phyloP scores from a whole-genome alignment of 2,888 invertebrate genomes.

The Priocnemis perturbator region DNA sequence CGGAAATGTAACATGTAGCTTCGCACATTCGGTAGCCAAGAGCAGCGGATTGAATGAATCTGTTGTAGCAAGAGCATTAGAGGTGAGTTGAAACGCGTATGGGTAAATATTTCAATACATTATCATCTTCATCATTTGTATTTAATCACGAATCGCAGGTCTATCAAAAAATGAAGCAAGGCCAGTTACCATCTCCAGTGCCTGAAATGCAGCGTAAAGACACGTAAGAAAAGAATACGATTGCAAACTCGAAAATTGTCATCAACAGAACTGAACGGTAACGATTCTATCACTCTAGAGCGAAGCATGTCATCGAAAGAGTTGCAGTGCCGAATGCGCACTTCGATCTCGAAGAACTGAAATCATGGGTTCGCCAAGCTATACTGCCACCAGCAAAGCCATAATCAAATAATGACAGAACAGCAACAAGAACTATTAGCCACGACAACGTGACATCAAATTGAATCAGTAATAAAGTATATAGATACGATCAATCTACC shows the following conservation, averaged over 20 bases:
- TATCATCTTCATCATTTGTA: background rate
- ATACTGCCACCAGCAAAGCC: slow-evolving; percentile 5
- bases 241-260: background rate
- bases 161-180: slow-evolving; percentile 48
- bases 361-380: slow-evolving; percentile 39
- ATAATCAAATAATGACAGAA: background rate
- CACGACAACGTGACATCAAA: too few species aligned
- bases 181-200: slow-evolving; percentile 39
- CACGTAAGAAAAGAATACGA: slow-evolving; percentile 32
- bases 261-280: background rate
- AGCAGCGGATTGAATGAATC: slow-evolving; percentile 78
- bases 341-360: slow-evolving; percentile 47
- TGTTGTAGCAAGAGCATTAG: slow-evolving; percentile 77
- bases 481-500: too few species aligned
- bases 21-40: slow-evolving; percentile 81
- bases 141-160: slow-evolving; percentile 38
- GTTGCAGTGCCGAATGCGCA: slow-evolving; percentile 8
- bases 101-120: background rate
- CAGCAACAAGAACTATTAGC: too few species aligned
- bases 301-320: slow-evolving; percentile 39
- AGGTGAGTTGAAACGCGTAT: slow-evolving; percentile 63
- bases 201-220: slow-evolving; percentile 33
- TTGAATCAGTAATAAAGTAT: too few species aligned
- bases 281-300: slow-evolving; percentile 19
- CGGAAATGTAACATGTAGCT: slow-evolving; percentile 80